Conservation (phyloP, 2,797 vertebrate species). For the Stomatorhinus walkeri region DNA sequence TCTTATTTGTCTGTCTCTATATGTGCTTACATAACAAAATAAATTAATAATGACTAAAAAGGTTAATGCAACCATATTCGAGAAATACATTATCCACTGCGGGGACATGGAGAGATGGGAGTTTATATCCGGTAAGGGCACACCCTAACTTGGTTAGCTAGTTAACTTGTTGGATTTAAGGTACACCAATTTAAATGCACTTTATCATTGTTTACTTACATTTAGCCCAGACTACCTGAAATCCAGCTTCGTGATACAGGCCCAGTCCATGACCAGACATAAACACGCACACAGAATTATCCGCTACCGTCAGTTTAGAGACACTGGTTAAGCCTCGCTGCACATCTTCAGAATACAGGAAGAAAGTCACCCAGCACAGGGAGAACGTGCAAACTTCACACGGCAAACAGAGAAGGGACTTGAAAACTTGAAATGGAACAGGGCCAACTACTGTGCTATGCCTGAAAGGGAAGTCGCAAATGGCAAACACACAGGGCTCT, state of each 20-base stretch:
- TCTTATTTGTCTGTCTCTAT: not conserved
- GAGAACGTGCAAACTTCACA: not conserved
- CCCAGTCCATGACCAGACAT: not conserved
- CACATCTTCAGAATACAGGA: not conserved
- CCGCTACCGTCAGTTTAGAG: not conserved
- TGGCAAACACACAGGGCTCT: not conserved
- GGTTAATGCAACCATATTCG: not conserved
- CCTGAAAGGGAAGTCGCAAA: not conserved
- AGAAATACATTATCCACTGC: not conserved
- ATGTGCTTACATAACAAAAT: not conserved
- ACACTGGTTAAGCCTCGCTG: not conserved
- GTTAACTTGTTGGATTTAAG: not conserved
- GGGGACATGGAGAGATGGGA: not conserved
- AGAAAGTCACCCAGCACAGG: not conserved
- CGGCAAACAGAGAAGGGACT: not conserved
- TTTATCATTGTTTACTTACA: not conserved
- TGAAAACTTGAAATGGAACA: not conserved
- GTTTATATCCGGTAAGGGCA: not conserved
- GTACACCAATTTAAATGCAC: not conserved
- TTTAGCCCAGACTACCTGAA: not conserved
- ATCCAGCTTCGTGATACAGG: not conserved
- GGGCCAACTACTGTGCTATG: not conserved
- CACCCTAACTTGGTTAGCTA: not conserved
- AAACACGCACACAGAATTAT: not conserved
- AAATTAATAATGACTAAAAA: not conserved